Percentiles rank a stretch among this genome's conserved stretches.
phyloP scores from a whole-genome alignment of 2,888 invertebrate genomes.

The Latheticus oryzae region DNA sequence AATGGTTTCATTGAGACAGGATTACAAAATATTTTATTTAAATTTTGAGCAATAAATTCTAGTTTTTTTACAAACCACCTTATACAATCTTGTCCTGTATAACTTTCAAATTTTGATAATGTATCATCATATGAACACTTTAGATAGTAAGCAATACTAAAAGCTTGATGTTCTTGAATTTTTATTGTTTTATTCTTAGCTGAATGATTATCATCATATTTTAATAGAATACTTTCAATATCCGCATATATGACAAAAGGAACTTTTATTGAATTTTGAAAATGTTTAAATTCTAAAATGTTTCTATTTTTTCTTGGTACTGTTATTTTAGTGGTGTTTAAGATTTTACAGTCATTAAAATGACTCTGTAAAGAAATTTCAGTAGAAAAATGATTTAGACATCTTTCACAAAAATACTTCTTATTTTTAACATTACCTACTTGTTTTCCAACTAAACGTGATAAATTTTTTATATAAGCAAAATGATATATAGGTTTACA shows the following conservation, averaged over 20 bases:
- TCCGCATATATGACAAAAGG: slow-evolving; percentile 6
- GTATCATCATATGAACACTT: not conserved
- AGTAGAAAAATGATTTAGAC: slow-evolving; percentile 6
- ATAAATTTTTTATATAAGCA: slow-evolving; percentile 16
- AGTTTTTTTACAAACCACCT: slow-evolving; percentile 12
- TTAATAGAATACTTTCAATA: not conserved
- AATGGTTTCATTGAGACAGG: slow-evolving; percentile 1
- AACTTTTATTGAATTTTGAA: slow-evolving; percentile 1
- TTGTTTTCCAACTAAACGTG: slow-evolving; percentile 5
- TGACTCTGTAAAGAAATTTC: not conserved
- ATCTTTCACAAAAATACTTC: slow-evolving; percentile 8
- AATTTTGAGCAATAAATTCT: slow-evolving; percentile 1
- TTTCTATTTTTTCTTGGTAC: not conserved
- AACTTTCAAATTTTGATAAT: not conserved
- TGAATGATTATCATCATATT: not conserved
- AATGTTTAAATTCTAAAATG: slow-evolving; percentile 1
- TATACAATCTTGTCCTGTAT: not conserved
- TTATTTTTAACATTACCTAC: slow-evolving; percentile 5
- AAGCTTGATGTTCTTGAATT: not conserved
- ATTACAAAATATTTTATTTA: not conserved
- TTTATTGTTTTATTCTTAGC: not conserved
- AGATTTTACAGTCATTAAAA: not conserved
- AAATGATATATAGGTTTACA: slow-evolving; percentile 11
- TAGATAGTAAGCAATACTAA: not conserved
- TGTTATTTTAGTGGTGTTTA: slow-evolving; percentile 6